Base-by-base conservation (phyloP, 2,888 invertebrate species). In the Spialia ferax region DNA sequence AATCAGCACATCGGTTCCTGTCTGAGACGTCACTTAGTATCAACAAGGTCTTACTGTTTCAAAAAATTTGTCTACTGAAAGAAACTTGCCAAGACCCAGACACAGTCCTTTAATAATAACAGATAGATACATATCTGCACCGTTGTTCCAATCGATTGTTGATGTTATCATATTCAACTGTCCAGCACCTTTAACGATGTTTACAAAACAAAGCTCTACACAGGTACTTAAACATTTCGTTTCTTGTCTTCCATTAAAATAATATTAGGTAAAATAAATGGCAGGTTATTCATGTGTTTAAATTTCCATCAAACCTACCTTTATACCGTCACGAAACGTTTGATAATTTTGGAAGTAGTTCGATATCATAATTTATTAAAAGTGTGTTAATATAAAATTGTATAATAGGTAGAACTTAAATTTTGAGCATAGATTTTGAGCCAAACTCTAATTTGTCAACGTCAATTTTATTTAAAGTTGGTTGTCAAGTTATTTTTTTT, bases 181-280 rank as follows among this genome's bases (percentile, higher is more conserved):
- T 82, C 82, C 79, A 78, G 77, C 79, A 77, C 71, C 75, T 82
- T 79, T 88, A 88, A 87, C 82, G 84, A 83, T 90, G 89, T 89
- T 86, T 88, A 87, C 85, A 84, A 85, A 87, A 82, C 79, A 79
- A 72, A 74, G 75, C 63, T 68, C 26, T 55, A 56, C 23, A 55
- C n/a, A n/a, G n/a, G n/a, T 76, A 74, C 80, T 79, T 81, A 84
- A 84, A 84, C 80, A 84, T 74, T 78, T 79, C 77, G 80, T 81
- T 74, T 13, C 20, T 48, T 48, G 20, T 20, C 22, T 11, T 18
- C 45, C 45, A 18, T 45, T 42, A 42, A 11, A 22, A 13, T 22
- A 2, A 50, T 50, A n/a, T n/a, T n/a, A n/a, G n/a, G n/a, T n/a
- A n/a, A n/a, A n/a, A n/a, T n/a, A n/a, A n/a, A n/a, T n/a, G n/a